Base-by-base conservation (phyloP, 2,113 vertebrate genomes). In the Elgaria multicarinata region DNA sequence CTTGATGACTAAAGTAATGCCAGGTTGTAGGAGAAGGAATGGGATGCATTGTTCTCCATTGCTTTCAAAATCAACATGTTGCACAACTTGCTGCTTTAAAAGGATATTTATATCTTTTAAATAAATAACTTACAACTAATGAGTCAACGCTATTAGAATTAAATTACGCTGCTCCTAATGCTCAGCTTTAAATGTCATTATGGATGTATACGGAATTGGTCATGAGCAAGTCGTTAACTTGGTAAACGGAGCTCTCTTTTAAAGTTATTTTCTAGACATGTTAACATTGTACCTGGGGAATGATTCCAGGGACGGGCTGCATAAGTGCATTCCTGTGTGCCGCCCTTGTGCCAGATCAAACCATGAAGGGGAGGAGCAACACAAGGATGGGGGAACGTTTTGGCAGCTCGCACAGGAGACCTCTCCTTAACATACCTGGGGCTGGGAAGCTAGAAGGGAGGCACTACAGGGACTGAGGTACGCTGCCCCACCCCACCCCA, bases 131-230 rank as follows among this genome's bases (percentile, higher is more conserved):
- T 83, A 75, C 33, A 66, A 66, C 1, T 28, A 76, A 89, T 83
- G 53, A 83, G 71, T 64, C 36, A 44, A 44, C 2, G 4, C 39
- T 89, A 66, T 83, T 83, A 46, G 28, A 76, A 83, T 46, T 64
- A 83, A 89, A 89, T 76, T 66, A 83, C 44, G 42, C 42, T 64
- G 13, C 69, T 89, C 55, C 55, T 83, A 75, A 82, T 89, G 55
- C 31, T 39, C 42, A 26, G 33, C 4, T 89, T 83, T 67, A 39
- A 84, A 89, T 36, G 71, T 31, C 72, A 75, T 76, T 67, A 76
- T 39, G 58, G 71, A 76, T 46, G 81, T 46, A 84, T 67, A 31
- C 24, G 7, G 58, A 78, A 87, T 26, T 77, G 87, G 42, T 83
- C 42, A 76, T 42, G 44, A 67, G 44, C n/a, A 81, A 66, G 84